Evolutionary conservation across 2,888 invertebrate genomes (phyloP), one percentile per base, ranked within the genome.

Genomic region (Trissonchulus latispiculum): DNA sequence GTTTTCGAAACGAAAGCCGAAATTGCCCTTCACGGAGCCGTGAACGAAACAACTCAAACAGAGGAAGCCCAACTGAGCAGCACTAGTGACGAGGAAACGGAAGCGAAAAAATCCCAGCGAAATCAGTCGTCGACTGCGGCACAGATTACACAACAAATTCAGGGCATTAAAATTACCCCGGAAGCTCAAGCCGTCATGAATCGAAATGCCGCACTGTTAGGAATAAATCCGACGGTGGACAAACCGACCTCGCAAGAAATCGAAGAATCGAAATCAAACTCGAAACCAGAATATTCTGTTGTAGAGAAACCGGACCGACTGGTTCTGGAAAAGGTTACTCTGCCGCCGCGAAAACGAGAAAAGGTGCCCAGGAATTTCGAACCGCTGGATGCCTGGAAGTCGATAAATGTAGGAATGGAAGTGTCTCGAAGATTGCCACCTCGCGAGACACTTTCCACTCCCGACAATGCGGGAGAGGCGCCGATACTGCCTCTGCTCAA

Each of bases 1-100:
- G n/a, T 73, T n/a, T 2, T 71, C 31, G 69, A 73, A 70, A 73
- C 33, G 33, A 70, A 73, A 32, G 69, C 23, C 32, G 32, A 59
- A 3, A 37, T 37, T 2, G 2, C 28, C 3, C 15, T 37, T 70
- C 48, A 48, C 8, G 48, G 48, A 48, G n/a, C n/a, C n/a, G n/a
- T n/a, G n/a, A n/a, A n/a, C n/a, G n/a, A n/a, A n/a, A n/a, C n/a
- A n/a, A n/a, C n/a, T n/a, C n/a, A n/a, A n/a, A n/a, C n/a, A n/a
- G n/a, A n/a, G n/a, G 8, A 48, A 8, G 48, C 48, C 8, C 48
- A 48, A 23, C 48, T 23, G 23, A 8, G 23, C 8, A 23, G 23
- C 8, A 48, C 48, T 23, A 48, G 48, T 48, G n/a, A n/a, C n/a
- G n/a, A n/a, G n/a, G n/a, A n/a, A n/a, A n/a, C n/a, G n/a, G n/a